Evolutionary conservation across 2,797 vertebrate genomes (phyloP), one percentile per base, ranked within the genome.

Genomic region (Poecile montanus): DNA sequence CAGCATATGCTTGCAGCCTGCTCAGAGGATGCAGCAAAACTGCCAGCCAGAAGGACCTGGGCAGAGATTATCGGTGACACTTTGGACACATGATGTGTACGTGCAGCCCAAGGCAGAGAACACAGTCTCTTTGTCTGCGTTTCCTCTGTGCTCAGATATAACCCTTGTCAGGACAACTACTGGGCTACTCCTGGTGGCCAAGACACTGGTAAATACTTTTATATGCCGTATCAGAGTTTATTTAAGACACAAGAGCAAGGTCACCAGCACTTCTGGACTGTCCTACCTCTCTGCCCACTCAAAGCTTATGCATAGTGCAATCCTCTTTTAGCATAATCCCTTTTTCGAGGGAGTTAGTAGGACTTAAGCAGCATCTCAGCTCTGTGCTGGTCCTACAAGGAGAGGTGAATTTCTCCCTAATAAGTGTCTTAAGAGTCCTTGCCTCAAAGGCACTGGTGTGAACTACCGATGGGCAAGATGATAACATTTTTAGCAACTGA

Each of bases 401-500:
- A 93, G 95, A 96, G 77, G 93, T 67, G 95, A 96, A 96, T 97
- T 97, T 96, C 93, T 94, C 88, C 88, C 89, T 95, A 96, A 94
- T 93, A 92, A 96, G 93, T 95, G 95, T 85, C 95, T 97, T 96
- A 97, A 96, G 92, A 88, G 74, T 67, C 94, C 89, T 94, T 21
- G 89, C 90, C 91, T 92, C 90, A 96, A 88, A 91, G 78, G 89
- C 94, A 96, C 94, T 15, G 34, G 89, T 82, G 77, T 96, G 89
- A 97, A 96, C 93, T 93, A 87, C 91, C 1, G 2, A 86, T 80
- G 92, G 85, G 78, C 85, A 85, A 89, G 92, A 92, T 90, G 94
- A 62, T 95, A 96, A 96, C 91, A 95, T 95, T 97, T 96, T 96
- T 95, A 96, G 93, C 78, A 95, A 93, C 93, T 85, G 93, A 95